phyloP scores from a whole-genome alignment of 1,140 invertebrate species.

The Drosophila burlai region DNA sequence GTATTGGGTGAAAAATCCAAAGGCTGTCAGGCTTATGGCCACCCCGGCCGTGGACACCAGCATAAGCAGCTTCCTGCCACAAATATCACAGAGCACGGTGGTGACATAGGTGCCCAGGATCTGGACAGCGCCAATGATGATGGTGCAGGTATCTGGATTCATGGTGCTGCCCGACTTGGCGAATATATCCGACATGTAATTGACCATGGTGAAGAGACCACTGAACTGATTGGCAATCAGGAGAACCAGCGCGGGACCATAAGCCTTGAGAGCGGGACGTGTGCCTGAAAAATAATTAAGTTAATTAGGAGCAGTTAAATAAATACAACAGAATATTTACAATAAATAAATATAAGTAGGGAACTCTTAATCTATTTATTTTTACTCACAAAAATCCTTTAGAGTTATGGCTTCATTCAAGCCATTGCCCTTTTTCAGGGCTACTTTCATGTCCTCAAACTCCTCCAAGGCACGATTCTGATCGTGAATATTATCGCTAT shows the following conservation, averaged over 20 bases:
- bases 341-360: neutral
- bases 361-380: neutral
- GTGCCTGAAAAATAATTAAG: constrained; percentile 20
- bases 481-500: constrained; percentile 28
- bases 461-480: constrained; percentile 46
- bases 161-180: constrained; percentile 86
- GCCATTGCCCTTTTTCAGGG: constrained; percentile 36
- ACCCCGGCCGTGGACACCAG: constrained; percentile 59
- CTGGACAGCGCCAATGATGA: constrained; percentile 86
- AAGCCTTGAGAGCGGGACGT: constrained; percentile 36
- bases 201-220: constrained; percentile 67
- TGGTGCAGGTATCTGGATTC: constrained; percentile 86
- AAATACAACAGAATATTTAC: too few species aligned
- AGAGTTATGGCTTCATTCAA: constrained; percentile 18
- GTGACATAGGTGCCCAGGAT: constrained; percentile 76
- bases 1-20: constrained; percentile 57
- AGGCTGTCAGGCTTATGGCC: constrained; percentile 42
- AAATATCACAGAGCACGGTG: constrained; percentile 65
- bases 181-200: constrained; percentile 87
- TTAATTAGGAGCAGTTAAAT: neutral
- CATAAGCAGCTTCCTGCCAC: constrained; percentile 58
- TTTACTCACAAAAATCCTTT: constrained; percentile 56
- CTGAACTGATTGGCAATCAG: constrained; percentile 62
- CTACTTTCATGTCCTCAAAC: constrained; percentile 57
- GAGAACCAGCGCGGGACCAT: constrained; percentile 48